Evolutionary conservation across 2,888 invertebrate species (phyloP).

Genomic region (Agonopterix heracliana): DNA sequence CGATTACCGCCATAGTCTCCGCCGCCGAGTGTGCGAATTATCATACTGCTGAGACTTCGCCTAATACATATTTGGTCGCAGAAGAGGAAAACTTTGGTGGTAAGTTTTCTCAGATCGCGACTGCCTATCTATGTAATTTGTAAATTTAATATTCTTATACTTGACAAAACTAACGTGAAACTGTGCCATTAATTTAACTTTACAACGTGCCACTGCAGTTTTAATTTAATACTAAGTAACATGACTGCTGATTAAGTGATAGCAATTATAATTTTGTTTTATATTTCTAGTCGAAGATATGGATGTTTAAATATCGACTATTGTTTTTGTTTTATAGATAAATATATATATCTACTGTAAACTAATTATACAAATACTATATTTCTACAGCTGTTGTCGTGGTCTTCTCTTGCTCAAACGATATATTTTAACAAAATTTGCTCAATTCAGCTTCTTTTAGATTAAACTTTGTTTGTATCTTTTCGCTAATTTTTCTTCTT

Average conservation of each 20-base stretch:
- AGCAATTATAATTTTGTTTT: conserved; percentile 62
- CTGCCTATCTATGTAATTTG: conserved; percentile 41
- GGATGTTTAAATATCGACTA: conserved; percentile 53
- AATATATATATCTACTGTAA: conserved; percentile 32
- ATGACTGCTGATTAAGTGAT: conserved; percentile 72
- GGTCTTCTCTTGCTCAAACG: conserved; percentile 67
- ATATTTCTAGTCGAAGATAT: conserved; percentile 71
- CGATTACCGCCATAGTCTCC: conserved; percentile 20
- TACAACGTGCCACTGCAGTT: conserved; percentile 71
- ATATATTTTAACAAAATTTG: conserved; percentile 69
- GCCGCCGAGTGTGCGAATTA: too few species aligned
- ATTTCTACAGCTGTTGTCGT: conserved; percentile 61
- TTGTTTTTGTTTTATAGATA: conserved; percentile 39
- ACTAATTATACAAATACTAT: conserved; percentile 17
- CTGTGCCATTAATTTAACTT: conserved; percentile 75
- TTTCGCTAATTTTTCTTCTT: neutral
- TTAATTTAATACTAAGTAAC: conserved; percentile 65
- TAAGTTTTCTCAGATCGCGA: conserved; percentile 40
- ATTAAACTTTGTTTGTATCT: neutral
- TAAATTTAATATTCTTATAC: conserved; percentile 60
- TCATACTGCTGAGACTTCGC: too few species aligned
- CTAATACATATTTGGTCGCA: too few species aligned
- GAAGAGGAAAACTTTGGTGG: conserved; percentile 11
- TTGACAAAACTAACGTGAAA: conserved; percentile 74
- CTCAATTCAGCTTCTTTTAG: conserved; percentile 55